phyloP scores from a whole-genome alignment of 1,140 invertebrate species.

The Euura lappo region DNA sequence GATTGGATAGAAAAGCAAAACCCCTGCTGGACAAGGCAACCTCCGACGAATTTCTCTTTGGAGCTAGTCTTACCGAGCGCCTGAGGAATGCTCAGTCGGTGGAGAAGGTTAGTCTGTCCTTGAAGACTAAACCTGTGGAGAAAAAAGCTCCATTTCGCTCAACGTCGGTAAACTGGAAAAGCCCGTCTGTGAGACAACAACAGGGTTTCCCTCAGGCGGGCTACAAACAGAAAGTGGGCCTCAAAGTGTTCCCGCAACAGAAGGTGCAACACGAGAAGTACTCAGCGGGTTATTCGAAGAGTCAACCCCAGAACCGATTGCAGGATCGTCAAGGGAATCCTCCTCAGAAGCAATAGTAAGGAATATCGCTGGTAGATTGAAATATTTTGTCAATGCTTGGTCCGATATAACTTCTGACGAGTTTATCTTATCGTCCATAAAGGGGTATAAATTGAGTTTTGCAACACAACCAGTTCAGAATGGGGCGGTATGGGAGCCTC shows the following conservation, averaged over 20 bases:
- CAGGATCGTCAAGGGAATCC: background rate
- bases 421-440: slow-evolving; percentile 21
- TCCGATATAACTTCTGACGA: slow-evolving; percentile 22
- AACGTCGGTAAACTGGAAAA: too few relatives aligned
- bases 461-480: slow-evolving; percentile 13
- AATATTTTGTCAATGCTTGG: slow-evolving; percentile 14
- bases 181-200: background rate
- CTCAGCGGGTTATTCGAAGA: slow-evolving; percentile 3
- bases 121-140: background rate
- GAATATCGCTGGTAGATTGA: background rate
- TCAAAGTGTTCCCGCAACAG: too few relatives aligned
- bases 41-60: slow-evolving; percentile 10
- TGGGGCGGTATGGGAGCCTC: slow-evolving; percentile 20
- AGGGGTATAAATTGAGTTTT: slow-evolving; percentile 20
- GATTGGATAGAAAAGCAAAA: slow-evolving; percentile 8
- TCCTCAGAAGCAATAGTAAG: background rate
- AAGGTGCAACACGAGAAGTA: background rate
- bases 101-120: background rate
- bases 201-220: slow-evolving; percentile 13
- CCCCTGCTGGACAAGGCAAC: background rate
- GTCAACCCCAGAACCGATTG: background rate
- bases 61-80: slow-evolving; percentile 16
- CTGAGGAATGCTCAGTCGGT: slow-evolving; percentile 19
- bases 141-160: background rate
- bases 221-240: background rate